These are phyloP conservation scores for Gavia stellata DNA, from an alignment of 2,113 vertebrate species.

Conservation along the genomic window DNA sequence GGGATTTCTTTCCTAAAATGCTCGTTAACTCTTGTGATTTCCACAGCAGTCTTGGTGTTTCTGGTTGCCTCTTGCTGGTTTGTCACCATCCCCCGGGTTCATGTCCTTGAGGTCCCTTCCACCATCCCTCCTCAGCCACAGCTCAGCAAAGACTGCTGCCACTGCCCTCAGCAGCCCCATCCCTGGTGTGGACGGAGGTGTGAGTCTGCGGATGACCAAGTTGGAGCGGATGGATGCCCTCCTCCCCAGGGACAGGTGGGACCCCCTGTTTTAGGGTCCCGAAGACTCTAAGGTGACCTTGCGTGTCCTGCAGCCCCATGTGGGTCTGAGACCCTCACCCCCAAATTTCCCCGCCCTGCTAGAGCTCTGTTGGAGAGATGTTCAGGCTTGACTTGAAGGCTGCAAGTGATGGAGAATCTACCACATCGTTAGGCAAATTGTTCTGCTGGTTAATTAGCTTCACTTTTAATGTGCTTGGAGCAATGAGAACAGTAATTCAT, in stretches of 20 bases:
- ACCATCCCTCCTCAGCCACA: not conserved
- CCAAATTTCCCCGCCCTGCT: not conserved
- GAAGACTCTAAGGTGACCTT: not conserved
- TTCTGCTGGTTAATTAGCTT: slow-evolving; percentile 63
- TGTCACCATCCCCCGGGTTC: not conserved
- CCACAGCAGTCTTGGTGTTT: not conserved
- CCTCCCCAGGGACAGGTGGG: not conserved
- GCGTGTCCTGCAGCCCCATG: accelerated
- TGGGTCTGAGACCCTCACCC: accelerated
- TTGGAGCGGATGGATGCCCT: not conserved
- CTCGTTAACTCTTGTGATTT: slow-evolving; percentile 64
- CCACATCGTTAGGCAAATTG: slow-evolving; percentile 53
- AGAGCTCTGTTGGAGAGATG: not conserved
- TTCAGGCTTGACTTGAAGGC: slow-evolving; percentile 36
- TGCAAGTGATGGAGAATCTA: slow-evolving; percentile 56
- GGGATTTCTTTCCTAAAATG: slow-evolving; percentile 64
- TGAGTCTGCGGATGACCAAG: not conserved
- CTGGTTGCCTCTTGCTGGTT: not conserved
- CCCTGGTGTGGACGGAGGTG: not conserved
- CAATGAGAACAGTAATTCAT: slow-evolving; percentile 52
- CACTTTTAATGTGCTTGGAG: slow-evolving; percentile 55
- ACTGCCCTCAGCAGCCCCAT: not conserved
- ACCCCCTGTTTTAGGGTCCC: not conserved
- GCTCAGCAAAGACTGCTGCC: accelerated
- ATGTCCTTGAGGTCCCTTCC: not conserved